phyloP scores from a whole-genome alignment of 2,797 vertebrate species.

The Sciurus carolinensis region DNA sequence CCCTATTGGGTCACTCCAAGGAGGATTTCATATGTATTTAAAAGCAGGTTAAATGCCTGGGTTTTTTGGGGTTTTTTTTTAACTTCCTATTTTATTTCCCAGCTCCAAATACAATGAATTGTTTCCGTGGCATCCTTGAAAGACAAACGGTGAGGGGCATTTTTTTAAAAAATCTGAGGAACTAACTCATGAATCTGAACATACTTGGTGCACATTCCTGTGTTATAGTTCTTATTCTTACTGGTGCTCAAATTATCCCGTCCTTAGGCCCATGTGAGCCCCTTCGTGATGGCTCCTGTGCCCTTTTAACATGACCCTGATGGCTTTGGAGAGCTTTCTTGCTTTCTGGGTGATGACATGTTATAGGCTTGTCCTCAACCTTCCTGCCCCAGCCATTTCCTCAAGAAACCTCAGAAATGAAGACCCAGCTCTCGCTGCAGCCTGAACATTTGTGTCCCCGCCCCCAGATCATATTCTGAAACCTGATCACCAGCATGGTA shows the following conservation, averaged over 20 bases:
- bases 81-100: neutral
- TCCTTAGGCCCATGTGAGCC: neutral
- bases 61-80: accelerated
- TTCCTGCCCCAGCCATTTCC: too few relatives aligned
- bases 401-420: too few relatives aligned
- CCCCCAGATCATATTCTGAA: too few relatives aligned
- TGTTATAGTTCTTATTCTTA: neutral
- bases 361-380: too few relatives aligned
- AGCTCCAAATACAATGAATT: neutral
- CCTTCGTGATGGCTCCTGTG: neutral
- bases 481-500: too few relatives aligned
- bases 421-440: too few relatives aligned
- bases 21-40: neutral
- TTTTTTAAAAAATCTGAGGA: neutral
- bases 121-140: neutral
- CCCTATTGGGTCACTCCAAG: neutral
- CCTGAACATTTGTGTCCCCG: too few relatives aligned
- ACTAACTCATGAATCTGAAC: too few relatives aligned
- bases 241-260: neutral
- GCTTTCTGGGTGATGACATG: too few relatives aligned
- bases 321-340: neutral
- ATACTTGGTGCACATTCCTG: too few relatives aligned
- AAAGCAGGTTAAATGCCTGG: neutral
- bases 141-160: neutral
- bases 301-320: neutral